A percentile compares a stretch with the other conserved stretches of the same genome.
Evolutionary conservation across 2,888 invertebrate species (phyloP).

Genomic region (Phlogophora meticulosa): DNA sequence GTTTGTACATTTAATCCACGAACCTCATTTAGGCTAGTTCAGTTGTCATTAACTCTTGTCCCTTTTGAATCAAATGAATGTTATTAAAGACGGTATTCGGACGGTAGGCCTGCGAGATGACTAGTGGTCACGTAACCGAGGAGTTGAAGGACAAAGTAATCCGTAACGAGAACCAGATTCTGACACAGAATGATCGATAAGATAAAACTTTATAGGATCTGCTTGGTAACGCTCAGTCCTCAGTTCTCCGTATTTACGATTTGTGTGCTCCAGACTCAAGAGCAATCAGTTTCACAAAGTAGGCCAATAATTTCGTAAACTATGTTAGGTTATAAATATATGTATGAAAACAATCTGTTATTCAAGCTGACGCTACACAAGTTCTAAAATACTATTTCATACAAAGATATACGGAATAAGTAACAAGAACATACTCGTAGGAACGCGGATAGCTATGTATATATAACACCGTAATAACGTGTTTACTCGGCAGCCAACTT

Average conservation of each 20-base stretch:
- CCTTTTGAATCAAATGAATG: constrained; percentile 49
- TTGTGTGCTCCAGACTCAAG: constrained; percentile 14
- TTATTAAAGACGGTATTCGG: constrained; percentile 21
- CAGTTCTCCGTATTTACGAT: constrained; percentile 25
- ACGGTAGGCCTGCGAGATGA: constrained; percentile 24
- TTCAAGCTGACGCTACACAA: background rate
- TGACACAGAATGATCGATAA: constrained; percentile 45
- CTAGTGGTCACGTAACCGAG: constrained; percentile 52
- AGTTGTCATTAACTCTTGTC: constrained; percentile 44
- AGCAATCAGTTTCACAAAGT: constrained; percentile 20
- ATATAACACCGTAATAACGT: constrained; percentile 17
- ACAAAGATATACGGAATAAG: constrained; percentile 5
- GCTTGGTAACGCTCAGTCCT: constrained; percentile 13
- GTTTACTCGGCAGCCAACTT: constrained; percentile 28
- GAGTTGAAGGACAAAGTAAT: constrained; percentile 36
- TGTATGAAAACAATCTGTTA: no score
- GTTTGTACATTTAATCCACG: constrained; percentile 40
- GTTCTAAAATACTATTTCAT: background rate
- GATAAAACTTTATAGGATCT: constrained; percentile 39
- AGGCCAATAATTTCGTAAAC: constrained; percentile 4
- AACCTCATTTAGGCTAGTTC: constrained; percentile 24
- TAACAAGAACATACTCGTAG: no score
- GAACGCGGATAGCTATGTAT: background rate
- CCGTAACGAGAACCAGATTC: constrained; percentile 34
- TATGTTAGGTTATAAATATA: background rate